A percentile compares a stretch with the other conserved stretches of the same genome.
These are phyloP conservation scores for Cherax quadricarinatus DNA, from an alignment of 1,140 invertebrate species.

Conservation along the genomic window DNA sequence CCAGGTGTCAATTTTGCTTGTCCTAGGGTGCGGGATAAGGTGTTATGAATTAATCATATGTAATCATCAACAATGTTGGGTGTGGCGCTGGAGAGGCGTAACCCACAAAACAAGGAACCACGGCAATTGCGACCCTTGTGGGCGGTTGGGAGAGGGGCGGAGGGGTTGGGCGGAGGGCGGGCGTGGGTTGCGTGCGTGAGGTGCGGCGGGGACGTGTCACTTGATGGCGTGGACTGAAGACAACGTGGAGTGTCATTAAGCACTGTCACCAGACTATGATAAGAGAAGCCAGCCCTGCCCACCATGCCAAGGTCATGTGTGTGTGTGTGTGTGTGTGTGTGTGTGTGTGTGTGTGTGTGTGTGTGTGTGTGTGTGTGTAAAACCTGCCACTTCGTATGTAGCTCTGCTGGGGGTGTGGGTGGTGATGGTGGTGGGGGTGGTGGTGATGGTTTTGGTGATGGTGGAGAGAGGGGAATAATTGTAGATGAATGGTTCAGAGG, in stretches of 20 bases:
- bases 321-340: too few relatives aligned
- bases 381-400: too few relatives aligned
- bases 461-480: too few relatives aligned
- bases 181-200: constrained; percentile 55
- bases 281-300: constrained; percentile 46
- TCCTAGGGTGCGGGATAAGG: constrained; percentile 62
- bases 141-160: neutral
- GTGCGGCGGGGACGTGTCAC: constrained; percentile 47
- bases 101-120: neutral
- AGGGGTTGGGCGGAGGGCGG: neutral
- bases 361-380: too few relatives aligned
- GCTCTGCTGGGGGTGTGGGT: too few relatives aligned
- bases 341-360: too few relatives aligned
- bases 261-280: constrained; percentile 61
- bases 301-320: constrained; percentile 38
- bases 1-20: constrained; percentile 67
- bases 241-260: constrained; percentile 57
- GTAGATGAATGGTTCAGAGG: too few relatives aligned
- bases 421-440: too few relatives aligned
- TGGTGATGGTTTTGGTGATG: too few relatives aligned
- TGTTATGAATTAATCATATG: constrained; percentile 72
- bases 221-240: constrained; percentile 43
- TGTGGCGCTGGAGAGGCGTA: constrained; percentile 16
- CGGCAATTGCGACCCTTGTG: neutral
- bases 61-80: constrained; percentile 64